Evolutionary conservation across 1,140 invertebrate genomes (phyloP).

Genomic region (Sminthurides bifidus): DNA sequence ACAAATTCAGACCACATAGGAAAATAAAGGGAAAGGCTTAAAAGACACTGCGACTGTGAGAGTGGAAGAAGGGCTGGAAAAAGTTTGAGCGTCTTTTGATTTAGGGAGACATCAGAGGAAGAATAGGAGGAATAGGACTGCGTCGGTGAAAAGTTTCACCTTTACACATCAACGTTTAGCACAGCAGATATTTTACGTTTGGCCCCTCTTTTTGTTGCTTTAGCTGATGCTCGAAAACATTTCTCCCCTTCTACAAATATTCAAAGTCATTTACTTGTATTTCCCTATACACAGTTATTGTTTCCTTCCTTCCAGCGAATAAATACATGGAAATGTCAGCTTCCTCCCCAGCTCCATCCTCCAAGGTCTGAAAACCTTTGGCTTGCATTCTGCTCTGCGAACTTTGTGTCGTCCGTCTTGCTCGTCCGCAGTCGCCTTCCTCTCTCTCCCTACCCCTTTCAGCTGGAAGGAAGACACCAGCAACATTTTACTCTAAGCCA

Average conservation of each 20-base stretch:
- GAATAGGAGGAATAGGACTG: not conserved
- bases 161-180: not conserved
- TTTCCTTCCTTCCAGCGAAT: conserved; percentile 16
- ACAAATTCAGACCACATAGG: too few species aligned
- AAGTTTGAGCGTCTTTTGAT: too few species aligned
- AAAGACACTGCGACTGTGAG: too few species aligned
- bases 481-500: too few species aligned
- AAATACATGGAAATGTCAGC: conserved; percentile 12
- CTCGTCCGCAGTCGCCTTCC: not conserved
- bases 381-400: too few species aligned
- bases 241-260: conserved; percentile 13
- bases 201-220: too few species aligned
- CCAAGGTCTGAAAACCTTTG: too few species aligned
- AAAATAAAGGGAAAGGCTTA: too few species aligned
- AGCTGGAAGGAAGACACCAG: too few species aligned
- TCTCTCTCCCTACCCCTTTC: conserved; percentile 1
- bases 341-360: not conserved
- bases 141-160: not conserved
- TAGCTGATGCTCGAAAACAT: conserved; percentile 13
- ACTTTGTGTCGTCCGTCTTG: too few species aligned
- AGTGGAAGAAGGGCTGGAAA: too few species aligned
- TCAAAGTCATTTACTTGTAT: conserved; percentile 18
- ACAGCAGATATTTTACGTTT: too few species aligned
- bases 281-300: conserved; percentile 20
- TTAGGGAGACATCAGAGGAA: not conserved